Evolutionary conservation across 2,888 invertebrate species (phyloP), one percentile per base, ranked within the genome.

Genomic region (Tetragnatha montana): DNA sequence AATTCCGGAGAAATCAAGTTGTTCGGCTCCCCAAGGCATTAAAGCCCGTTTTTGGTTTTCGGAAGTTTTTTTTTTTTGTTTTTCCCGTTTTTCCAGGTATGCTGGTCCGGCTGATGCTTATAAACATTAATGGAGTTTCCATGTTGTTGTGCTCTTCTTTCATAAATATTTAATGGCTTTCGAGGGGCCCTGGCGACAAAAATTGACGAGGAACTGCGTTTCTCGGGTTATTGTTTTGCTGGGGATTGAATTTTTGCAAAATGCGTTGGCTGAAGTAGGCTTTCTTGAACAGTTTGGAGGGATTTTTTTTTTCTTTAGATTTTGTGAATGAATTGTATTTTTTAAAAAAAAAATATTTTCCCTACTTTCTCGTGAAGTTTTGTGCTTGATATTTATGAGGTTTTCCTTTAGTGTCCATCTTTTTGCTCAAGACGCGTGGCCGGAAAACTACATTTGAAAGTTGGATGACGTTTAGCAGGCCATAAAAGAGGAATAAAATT

Each of bases 151-250:
- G 79, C n/a, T 49, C n/a, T 79, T 51, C 79, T 73, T 86, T 70
- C 79, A 86, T 86, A 79, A 86, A 86, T 86, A 86, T 86, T 86
- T 86, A 86, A 86, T 86, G 79, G 50, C 10, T 12, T 60, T 60
- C 4, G 7, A 8, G 60, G 10, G 12, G 60, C 17, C 4, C 60
- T 60, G 60, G 60, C 60, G 60, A 60, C 60, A 60, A 60, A 60
- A 60, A 60, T 60, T 60, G 60, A 60, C 60, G 60, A 14, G 14
- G 60, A 60, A 60, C 14, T 17, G 14, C 60, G 60, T 60, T 3
- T 4, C 60, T 60, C 17, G 12, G 17, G 12, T 60, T 60, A 60
- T 60, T 60, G 60, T 60, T 60, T 60, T 60, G 60, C 60, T 17
- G 60, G 60, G 60, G 17, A 60, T 60, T 60, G 14, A 60, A 60